Conservation (phyloP, 2,113 vertebrate genomes). For the Alligator sinensis region DNA sequence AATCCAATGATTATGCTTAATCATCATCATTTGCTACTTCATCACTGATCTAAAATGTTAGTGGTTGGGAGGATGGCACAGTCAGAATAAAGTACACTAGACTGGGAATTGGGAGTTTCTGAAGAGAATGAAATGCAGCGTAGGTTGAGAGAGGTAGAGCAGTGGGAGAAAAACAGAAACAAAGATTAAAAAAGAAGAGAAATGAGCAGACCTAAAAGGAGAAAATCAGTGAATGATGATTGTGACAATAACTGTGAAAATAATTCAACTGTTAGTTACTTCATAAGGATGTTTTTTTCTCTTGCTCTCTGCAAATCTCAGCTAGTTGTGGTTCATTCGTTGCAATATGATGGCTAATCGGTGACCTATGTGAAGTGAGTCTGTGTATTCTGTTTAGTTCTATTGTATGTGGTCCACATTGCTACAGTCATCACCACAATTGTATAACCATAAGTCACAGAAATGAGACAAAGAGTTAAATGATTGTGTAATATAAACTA, state of each 20-base stretch:
- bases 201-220: neutral
- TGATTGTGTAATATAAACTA: neutral
- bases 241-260: neutral
- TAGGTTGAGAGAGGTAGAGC: neutral
- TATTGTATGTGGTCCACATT: neutral
- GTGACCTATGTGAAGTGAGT: neutral
- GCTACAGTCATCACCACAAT: neutral
- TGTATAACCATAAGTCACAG: neutral
- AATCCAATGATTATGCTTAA: conserved; percentile 11
- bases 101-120: conserved; percentile 7
- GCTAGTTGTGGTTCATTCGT: neutral
- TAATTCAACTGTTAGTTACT: neutral
- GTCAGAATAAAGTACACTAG: neutral
- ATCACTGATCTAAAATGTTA: neutral
- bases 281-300: neutral
- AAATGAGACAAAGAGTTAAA: neutral
- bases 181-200: neutral
- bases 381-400: neutral
- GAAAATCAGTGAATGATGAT: neutral
- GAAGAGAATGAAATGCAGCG: neutral
- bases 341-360: neutral
- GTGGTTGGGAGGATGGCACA: neutral
- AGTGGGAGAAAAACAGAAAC: neutral
- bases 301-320: neutral
- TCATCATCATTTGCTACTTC: conserved; percentile 22